These are phyloP conservation scores for Nilaparvata lugens DNA, from an alignment of 1,140 invertebrate genomes.

Conservation along the genomic window DNA sequence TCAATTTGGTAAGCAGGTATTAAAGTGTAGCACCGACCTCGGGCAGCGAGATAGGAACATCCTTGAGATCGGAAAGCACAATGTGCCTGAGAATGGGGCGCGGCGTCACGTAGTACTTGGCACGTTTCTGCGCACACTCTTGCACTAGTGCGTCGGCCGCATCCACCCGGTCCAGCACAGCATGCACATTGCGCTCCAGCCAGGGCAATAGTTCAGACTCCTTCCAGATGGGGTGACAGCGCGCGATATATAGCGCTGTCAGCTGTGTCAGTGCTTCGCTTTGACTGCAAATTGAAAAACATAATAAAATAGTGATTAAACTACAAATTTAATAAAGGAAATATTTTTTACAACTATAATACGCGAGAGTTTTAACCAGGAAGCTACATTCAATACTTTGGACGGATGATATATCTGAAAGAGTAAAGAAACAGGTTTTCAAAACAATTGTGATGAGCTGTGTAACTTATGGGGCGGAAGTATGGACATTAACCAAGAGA, in stretches of 20 bases:
- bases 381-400: no score
- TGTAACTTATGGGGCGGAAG: no score
- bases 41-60: conserved; percentile 42
- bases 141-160: conserved; percentile 45
- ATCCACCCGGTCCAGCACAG: conserved; percentile 54
- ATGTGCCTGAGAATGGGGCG: conserved; percentile 69
- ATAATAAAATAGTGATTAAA: no score
- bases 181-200: conserved; percentile 62
- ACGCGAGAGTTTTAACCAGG: no score
- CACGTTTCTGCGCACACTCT: conserved; percentile 51
- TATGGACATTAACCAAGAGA: no score
- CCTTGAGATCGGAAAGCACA: conserved; percentile 69
- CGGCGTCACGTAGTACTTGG: conserved; percentile 55
- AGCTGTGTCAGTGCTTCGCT: conserved; percentile 57
- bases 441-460: no score
- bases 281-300: conserved; percentile 21
- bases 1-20: no score
- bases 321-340: no score
- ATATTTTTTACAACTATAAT: no score
- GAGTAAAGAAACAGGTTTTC: no score
- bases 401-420: no score
- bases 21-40: no score
- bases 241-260: conserved; percentile 60
- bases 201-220: conserved; percentile 63
- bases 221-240: conserved; percentile 71